Evolutionary conservation across 2,888 invertebrate genomes (phyloP), one percentile per base, ranked within the genome.

Genomic region (Coleophora deauratella): DNA sequence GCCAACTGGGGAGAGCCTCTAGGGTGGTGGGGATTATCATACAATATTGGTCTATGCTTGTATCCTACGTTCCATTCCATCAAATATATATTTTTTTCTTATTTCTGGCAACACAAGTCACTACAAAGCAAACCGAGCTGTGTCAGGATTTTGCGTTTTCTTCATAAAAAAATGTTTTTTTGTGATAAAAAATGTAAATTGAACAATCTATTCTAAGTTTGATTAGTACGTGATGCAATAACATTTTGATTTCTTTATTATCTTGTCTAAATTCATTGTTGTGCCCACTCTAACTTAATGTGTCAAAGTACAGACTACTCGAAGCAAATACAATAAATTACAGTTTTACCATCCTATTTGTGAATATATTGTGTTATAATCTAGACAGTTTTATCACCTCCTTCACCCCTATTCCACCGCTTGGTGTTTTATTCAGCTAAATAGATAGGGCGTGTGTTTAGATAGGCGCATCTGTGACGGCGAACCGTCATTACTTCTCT

Each of bases 61-160:
- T 28, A 28, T 28, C 7, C 28, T 8, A 9, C 9, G 9, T 28
- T 28, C 9, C 9, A 8, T 28, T 28, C 28, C 9, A 8, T 28
- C 9, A 6, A 8, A 8, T 28, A 8, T 28, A 28, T 28, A 28
- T 2, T 28, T 10, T 28, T 35, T 41, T 33, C 9, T 6, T 33
- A 21, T 34, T 27, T 30, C 14, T 75, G 71, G 72, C 63, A 63
- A 52, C 52, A 59, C 58, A n/a, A 61, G 57, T 49, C 48, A 62
- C 66, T 80, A 78, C 74, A 82, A 81, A 82, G 81, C 79, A 81
- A 81, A 77, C 75, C 73, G 64, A 78, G 66, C 74, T 73, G 73
- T 81, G 79, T 79, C 73, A 80, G 66, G 67, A 67, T 66, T 55
- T 71, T 77, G 72, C 77, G 67, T 72, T 82, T 82, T 76, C 64